Conservation (phyloP, 2,888 invertebrate genomes). For the Rhagonycha fulva region DNA sequence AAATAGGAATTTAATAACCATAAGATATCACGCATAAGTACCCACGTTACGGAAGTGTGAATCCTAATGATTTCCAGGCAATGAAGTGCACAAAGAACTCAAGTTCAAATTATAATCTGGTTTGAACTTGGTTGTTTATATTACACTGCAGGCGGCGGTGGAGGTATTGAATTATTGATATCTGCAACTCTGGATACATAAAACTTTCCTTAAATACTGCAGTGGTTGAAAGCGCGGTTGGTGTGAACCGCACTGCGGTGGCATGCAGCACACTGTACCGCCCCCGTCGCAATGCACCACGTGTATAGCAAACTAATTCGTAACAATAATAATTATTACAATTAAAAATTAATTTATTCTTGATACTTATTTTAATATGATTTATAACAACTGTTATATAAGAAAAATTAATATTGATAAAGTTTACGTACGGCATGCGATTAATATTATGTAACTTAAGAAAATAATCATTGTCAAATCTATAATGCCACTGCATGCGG, state of each 20-base stretch:
- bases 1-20: not conserved
- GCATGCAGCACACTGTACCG: conserved; percentile 43
- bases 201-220: conserved; percentile 39
- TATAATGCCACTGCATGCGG: too few species aligned
- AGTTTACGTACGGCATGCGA: not conserved
- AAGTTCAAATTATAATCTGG: not conserved
- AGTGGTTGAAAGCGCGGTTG: conserved; percentile 33
- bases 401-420: not conserved
- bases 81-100: not conserved
- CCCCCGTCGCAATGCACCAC: conserved; percentile 56
- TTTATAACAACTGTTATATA: not conserved
- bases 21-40: not conserved
- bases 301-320: conserved; percentile 30
- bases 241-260: conserved; percentile 25
- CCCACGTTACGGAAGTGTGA: not conserved
- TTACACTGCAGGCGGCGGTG: not conserved
- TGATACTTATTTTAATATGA: not conserved
- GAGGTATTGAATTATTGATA: conserved; percentile 38
- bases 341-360: not conserved
- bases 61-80: not conserved
- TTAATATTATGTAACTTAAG: not conserved
- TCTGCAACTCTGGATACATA: conserved; percentile 40
- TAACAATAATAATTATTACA: not conserved
- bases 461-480: not conserved
- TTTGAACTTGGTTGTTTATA: not conserved